These are phyloP conservation scores for Papilio aristodemus DNA, from an alignment of 1,140 invertebrate species.

Conservation along the genomic window DNA sequence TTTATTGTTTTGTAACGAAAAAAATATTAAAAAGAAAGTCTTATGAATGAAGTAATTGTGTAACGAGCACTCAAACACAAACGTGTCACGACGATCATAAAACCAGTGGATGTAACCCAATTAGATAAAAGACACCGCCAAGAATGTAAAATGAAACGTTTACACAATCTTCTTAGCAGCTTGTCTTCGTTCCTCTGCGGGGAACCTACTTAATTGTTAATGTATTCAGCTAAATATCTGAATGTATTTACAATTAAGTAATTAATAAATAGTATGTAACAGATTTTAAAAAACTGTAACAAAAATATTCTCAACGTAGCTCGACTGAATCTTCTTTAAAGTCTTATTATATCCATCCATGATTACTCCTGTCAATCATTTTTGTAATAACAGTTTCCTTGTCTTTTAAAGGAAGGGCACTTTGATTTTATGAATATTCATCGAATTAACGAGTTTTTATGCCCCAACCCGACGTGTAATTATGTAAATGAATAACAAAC, in stretches of 20 bases:
- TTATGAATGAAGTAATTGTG: slow-evolving; percentile 5
- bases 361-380: not conserved
- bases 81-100: slow-evolving; percentile 27
- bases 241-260: too few species aligned
- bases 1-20: too few species aligned
- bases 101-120: slow-evolving; percentile 24
- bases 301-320: too few species aligned
- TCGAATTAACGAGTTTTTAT: slow-evolving; percentile 11
- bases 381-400: not conserved
- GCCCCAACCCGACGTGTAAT: slow-evolving; percentile 5
- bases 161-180: slow-evolving; percentile 17
- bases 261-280: not conserved
- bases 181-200: slow-evolving; percentile 5
- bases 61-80: slow-evolving; percentile 5
- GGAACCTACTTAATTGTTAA: not conserved
- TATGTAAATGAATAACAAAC: slow-evolving; percentile 12
- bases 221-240: too few species aligned
- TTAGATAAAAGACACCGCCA: slow-evolving; percentile 24
- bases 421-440: slow-evolving; percentile 17
- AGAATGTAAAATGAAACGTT: slow-evolving; percentile 27
- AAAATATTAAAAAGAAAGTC: not conserved
- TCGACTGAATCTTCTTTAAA: too few species aligned
- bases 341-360: not conserved
- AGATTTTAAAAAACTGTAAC: not conserved
- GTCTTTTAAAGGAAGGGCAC: not conserved